phyloP scores from a whole-genome alignment of 2,888 invertebrate species.

The Caenorhabditis angaria region DNA sequence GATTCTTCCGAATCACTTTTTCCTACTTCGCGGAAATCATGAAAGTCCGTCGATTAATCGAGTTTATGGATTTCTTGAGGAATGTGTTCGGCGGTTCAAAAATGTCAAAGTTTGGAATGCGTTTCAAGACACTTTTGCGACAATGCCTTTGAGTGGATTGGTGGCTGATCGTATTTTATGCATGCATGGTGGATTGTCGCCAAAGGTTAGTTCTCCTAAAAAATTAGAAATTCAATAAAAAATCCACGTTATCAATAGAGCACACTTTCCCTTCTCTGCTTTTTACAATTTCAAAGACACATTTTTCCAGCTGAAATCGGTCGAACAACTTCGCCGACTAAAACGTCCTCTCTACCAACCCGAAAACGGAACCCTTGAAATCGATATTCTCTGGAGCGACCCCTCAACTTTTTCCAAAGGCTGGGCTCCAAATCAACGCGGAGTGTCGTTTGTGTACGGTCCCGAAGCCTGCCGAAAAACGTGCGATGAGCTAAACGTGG shows the following conservation, averaged over 20 bases:
- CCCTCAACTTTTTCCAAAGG: slow-evolving; percentile 54
- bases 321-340: slow-evolving; percentile 46
- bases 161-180: slow-evolving; percentile 56
- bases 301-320: too few species aligned
- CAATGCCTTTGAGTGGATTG: slow-evolving; percentile 58
- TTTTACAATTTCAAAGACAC: too few species aligned
- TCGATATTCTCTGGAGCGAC: slow-evolving; percentile 74
- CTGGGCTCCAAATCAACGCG: slow-evolving; percentile 71
- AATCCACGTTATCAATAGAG: too few species aligned
- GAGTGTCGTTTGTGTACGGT: slow-evolving; percentile 77
- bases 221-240: too few species aligned
- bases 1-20: slow-evolving; percentile 49
- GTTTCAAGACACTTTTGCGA: slow-evolving; percentile 52
- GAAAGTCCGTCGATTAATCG: slow-evolving; percentile 54
- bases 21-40: slow-evolving; percentile 59
- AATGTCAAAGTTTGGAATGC: slow-evolving; percentile 45
- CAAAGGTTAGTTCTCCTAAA: too few species aligned
- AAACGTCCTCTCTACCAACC: slow-evolving; percentile 52
- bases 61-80: slow-evolving; percentile 60
- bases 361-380: slow-evolving; percentile 72
- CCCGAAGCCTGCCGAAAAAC: slow-evolving; percentile 74
- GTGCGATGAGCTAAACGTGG: slow-evolving; percentile 46
- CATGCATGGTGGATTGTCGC: slow-evolving; percentile 65
- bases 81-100: slow-evolving; percentile 53
- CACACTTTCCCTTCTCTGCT: too few species aligned